Conservation (phyloP, 2,888 invertebrate genomes). For the Atrina japonica region DNA sequence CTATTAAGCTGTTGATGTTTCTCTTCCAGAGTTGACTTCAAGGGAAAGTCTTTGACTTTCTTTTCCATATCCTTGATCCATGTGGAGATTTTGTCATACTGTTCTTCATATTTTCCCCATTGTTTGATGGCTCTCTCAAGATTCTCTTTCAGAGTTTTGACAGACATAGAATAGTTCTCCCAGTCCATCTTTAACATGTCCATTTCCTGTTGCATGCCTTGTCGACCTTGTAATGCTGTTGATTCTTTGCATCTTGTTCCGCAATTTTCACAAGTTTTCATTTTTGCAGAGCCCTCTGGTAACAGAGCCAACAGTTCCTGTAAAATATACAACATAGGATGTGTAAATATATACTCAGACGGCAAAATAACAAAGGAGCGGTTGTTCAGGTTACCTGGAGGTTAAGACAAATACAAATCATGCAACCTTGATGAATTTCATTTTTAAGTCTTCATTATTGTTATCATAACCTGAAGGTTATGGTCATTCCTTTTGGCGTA, state of each 20-base stretch:
- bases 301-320: constrained; percentile 84
- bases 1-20: constrained; percentile 89
- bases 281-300: constrained; percentile 81
- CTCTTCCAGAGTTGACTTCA: constrained; percentile 90
- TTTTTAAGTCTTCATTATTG: too few species aligned
- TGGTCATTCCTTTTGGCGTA: too few species aligned
- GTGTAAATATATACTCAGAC: too few species aligned
- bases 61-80: constrained; percentile 94
- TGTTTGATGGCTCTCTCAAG: constrained; percentile 88
- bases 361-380: too few species aligned
- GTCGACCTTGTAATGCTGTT: constrained; percentile 83
- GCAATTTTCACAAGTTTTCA: constrained; percentile 87
- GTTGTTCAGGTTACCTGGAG: too few species aligned
- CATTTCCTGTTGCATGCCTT: constrained; percentile 73
- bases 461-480: too few species aligned
- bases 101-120: constrained; percentile 93
- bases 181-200: constrained; percentile 74
- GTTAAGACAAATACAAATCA: too few species aligned
- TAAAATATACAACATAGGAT: too few species aligned
- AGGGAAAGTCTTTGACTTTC: constrained; percentile 91
- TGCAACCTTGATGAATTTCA: too few species aligned
- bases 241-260: constrained; percentile 83
- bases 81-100: constrained; percentile 89
- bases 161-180: constrained; percentile 77
- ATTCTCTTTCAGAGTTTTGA: constrained; percentile 86